These are phyloP conservation scores for Pammene aurita DNA, from an alignment of 2,888 invertebrate genomes.

Conservation along the genomic window DNA sequence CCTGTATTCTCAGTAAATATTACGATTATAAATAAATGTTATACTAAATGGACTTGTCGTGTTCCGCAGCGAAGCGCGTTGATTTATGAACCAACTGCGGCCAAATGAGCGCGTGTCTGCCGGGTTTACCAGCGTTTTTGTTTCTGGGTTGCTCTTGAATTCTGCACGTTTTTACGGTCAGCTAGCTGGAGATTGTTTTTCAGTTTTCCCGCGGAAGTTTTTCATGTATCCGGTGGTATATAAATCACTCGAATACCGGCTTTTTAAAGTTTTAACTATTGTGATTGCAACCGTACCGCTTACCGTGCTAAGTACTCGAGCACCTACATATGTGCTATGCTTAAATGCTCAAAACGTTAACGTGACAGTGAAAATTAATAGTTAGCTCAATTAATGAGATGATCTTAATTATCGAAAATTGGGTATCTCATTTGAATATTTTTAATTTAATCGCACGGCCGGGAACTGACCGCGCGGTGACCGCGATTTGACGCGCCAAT, in stretches of 20 bases:
- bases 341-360: background rate
- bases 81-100: constrained; percentile 40
- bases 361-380: background rate
- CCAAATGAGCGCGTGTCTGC: constrained; percentile 30
- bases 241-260: background rate
- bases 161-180: constrained; percentile 14
- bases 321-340: too few relatives aligned
- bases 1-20: constrained; percentile 23
- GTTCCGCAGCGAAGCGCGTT: constrained; percentile 28
- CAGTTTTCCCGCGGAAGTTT: constrained; percentile 10
- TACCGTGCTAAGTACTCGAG: background rate
- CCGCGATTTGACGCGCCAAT: background rate
- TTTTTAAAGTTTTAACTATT: background rate
- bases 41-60: constrained; percentile 40
- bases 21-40: constrained; percentile 38
- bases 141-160: constrained; percentile 24
- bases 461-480: background rate
- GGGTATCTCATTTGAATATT: background rate
- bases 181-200: constrained; percentile 10
- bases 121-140: constrained; percentile 34
- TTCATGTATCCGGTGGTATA: constrained; percentile 4
- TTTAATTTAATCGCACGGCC: background rate
- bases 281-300: background rate
- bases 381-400: background rate
- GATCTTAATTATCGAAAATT: background rate